Base-by-base conservation (phyloP, 2,113 vertebrate genomes). In the Mus pahari region DNA sequence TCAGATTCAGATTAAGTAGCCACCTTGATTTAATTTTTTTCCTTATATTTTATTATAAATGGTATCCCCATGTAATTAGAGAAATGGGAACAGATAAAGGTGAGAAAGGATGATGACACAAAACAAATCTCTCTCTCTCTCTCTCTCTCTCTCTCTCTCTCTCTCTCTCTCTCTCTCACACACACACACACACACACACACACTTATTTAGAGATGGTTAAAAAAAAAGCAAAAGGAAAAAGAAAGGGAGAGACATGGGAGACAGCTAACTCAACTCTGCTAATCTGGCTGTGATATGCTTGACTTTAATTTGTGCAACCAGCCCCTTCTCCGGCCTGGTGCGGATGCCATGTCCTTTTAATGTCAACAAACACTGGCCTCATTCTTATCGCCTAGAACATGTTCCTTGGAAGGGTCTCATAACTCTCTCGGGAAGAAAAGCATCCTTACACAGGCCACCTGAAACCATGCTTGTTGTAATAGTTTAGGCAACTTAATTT, bases 311-410 rank as follows among this genome's bases (percentile, higher is more conserved):
- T 98, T 99, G 99, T 99, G 98, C 99, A 99, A 98, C 99, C 99
- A 99, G 98, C 98, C 98, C 98, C 99, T 98, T 98, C 98, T 98
- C 99, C 79, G 94, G 98, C 98, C 98, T 98, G 97, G 98, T 99
- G 99, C 99, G 99, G 98, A 99, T 99, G 99, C 99, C 99, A 99
- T 96, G 99, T 99, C 99, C 99, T 99, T 98, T 99, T 99, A 99
- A 98, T 98, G 99, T 99, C 99, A 99, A 98, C 99, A 98, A 99
- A 98, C 99, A 98, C 99, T 99, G 99, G 99, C 99, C 99, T 99
- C 99, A 98, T 99, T 99, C 98, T 98, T 96, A 91, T 95, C 97
- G 95, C 97, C 95, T n/a, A 97, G 95, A 98, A 98, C 97, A 87
- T 64, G 97, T 94, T 98, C 97, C 96, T 97, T 71, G 97, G 97